These are phyloP conservation scores for Aurelia aurita DNA, from an alignment of 30 jellyfish, hydroid and myxozoan genomes.

Conservation along the genomic window DNA sequence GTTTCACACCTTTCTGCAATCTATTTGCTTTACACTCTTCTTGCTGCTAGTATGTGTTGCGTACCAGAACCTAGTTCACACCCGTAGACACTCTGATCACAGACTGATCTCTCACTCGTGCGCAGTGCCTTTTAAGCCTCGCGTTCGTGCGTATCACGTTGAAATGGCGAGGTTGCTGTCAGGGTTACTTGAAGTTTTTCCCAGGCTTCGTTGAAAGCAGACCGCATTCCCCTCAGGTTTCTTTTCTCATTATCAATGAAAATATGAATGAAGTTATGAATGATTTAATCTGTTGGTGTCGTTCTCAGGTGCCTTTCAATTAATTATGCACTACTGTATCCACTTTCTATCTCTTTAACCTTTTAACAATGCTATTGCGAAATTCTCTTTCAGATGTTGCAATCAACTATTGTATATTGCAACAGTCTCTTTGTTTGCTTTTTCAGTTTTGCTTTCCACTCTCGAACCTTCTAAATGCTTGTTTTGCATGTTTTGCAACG, in stretches of 20 bases:
- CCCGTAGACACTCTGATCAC: conserved; percentile 39
- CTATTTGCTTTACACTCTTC: background rate
- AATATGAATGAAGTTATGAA: conserved; percentile 50
- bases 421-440: too few relatives aligned
- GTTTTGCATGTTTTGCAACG: too few relatives aligned
- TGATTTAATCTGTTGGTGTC: conserved; percentile 53
- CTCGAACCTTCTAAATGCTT: too few relatives aligned
- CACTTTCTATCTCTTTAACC: background rate
- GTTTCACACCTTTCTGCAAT: background rate
- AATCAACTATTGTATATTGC: too few relatives aligned
- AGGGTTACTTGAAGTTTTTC: conserved; percentile 60
- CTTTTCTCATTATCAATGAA: conserved; percentile 47
- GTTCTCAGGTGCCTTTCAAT: conserved; percentile 31
- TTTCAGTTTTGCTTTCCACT: too few relatives aligned
- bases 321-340: conserved; percentile 67
- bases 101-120: conserved; percentile 16
- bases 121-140: conserved; percentile 31
- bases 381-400: too few relatives aligned
- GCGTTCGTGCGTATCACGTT: conserved; percentile 68
- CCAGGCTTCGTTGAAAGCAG: conserved; percentile 77
- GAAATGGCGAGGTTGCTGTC: conserved; percentile 68
- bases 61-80: background rate
- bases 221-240: conserved; percentile 80
- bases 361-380: too few relatives aligned
- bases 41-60: background rate